Conservation (phyloP, 2,797 vertebrate species). For the Microcaecilia unicolor region DNA sequence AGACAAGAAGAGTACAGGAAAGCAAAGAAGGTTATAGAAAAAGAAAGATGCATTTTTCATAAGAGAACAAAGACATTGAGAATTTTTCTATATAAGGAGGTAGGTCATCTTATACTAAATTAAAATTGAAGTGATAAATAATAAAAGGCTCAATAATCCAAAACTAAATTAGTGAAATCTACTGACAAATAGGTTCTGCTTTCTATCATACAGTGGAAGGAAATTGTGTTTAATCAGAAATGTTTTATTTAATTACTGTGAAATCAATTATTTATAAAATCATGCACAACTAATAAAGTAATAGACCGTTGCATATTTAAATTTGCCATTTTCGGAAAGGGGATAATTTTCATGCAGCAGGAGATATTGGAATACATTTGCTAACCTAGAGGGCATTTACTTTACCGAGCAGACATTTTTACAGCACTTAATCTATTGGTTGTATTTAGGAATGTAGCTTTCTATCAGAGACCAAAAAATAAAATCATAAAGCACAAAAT, state of each 20-base stretch:
- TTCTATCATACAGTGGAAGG: conserved; percentile 19
- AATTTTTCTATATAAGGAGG: conserved; percentile 23
- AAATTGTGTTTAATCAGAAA: conserved; percentile 10
- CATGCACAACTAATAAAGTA: conserved; percentile 6
- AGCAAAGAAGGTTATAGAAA: no score
- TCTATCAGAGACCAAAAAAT: neutral
- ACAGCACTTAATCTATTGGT: neutral
- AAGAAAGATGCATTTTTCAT: no score
- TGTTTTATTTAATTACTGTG: conserved; percentile 19
- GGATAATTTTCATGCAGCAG: neutral
- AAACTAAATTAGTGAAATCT: conserved; percentile 21
- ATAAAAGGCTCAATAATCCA: conserved; percentile 18
- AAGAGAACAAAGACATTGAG: no score
- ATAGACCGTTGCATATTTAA: conserved; percentile 1
- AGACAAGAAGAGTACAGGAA: no score
- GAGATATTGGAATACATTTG: conserved; percentile 17
- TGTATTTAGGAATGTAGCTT: conserved; percentile 11
- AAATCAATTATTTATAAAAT: conserved; percentile 11
- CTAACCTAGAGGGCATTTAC: conserved; percentile 5
- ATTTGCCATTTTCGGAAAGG: neutral
- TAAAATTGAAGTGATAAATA: conserved; percentile 22
- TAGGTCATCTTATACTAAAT: neutral
- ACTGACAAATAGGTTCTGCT: conserved; percentile 7
- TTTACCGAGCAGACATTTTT: conserved; percentile 12
- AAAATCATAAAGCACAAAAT: neutral